Evolutionary conservation across 2,113 vertebrate species (phyloP).

Genomic region (Microtus montanus): DNA sequence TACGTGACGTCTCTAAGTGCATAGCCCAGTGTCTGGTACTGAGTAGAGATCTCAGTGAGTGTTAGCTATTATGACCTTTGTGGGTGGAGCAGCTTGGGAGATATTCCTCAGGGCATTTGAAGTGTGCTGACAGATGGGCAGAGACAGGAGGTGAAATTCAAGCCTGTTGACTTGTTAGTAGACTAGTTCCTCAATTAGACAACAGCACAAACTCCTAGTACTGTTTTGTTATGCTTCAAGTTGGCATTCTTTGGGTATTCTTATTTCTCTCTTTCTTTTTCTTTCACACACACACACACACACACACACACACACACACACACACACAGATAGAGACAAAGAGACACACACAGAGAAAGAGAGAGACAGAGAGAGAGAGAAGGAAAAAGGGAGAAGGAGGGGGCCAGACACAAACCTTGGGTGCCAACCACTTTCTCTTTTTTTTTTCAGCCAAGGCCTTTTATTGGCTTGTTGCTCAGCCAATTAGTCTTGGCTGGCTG

Average conservation of each 20-base stretch:
- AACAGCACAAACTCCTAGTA: not conserved
- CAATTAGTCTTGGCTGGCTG: not conserved
- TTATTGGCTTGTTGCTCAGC: not conserved
- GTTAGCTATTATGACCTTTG: not conserved
- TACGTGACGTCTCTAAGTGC: not conserved
- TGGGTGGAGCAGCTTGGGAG: not conserved
- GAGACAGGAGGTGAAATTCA: slow-evolving; percentile 54
- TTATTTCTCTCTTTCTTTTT: no score
- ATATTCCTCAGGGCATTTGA: not conserved
- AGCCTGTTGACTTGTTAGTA: slow-evolving; percentile 15
- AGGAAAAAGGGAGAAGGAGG: not conserved
- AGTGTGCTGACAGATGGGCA: slow-evolving; percentile 59
- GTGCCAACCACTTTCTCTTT: not conserved
- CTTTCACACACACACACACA: no score
- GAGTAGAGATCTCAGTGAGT: not conserved
- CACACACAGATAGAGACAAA: not conserved
- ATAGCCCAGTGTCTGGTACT: not conserved
- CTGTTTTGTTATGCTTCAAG: not conserved
- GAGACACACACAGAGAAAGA: no score
- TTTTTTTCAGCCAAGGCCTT: not conserved
- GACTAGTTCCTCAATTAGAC: not conserved
- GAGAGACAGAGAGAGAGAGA: not conserved
- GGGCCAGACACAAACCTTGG: not conserved
- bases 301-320: no score
- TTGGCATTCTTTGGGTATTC: not conserved